Conservation (phyloP, 2,888 invertebrate genomes). For the Zele albiditarsus region DNA sequence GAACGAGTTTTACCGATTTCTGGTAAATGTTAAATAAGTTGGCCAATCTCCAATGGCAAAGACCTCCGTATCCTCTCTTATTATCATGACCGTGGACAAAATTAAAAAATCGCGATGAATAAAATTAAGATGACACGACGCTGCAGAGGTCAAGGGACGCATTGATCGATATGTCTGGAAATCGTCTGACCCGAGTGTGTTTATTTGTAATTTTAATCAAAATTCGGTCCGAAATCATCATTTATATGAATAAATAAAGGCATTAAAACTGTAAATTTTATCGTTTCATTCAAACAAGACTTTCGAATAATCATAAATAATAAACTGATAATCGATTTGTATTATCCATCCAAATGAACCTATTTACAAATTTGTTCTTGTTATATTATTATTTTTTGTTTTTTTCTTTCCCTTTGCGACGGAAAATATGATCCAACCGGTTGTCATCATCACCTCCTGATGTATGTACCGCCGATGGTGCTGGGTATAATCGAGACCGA, state of each 20-base stretch:
- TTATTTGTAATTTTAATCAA: slow-evolving; percentile 27
- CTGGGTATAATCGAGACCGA: slow-evolving; percentile 22
- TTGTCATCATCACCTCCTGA: slow-evolving; percentile 15
- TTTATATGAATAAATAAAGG: neutral
- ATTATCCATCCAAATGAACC: neutral
- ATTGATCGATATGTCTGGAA: slow-evolving; percentile 25
- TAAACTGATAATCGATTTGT: neutral
- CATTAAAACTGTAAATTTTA: neutral
- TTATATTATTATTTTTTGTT: neutral
- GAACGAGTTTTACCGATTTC: slow-evolving; percentile 11
- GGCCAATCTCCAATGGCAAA: slow-evolving; percentile 1
- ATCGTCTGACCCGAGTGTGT: neutral
- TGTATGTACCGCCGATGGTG: neutral
- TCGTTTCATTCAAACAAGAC: neutral
- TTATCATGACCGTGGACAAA: neutral
- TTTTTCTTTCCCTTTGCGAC: neutral
- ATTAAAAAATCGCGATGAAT: neutral
- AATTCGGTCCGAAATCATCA: neutral
- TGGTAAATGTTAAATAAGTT: slow-evolving; percentile 6
- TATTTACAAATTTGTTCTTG: neutral
- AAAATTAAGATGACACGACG: slow-evolving; percentile 10
- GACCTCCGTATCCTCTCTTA: neutral
- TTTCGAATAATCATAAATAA: slow-evolving; percentile 5
- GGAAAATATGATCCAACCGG: slow-evolving; percentile 12
- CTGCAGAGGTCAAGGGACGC: slow-evolving; percentile 19